Conservation (phyloP, 2,113 vertebrate genomes). For the Alces alces region DNA sequence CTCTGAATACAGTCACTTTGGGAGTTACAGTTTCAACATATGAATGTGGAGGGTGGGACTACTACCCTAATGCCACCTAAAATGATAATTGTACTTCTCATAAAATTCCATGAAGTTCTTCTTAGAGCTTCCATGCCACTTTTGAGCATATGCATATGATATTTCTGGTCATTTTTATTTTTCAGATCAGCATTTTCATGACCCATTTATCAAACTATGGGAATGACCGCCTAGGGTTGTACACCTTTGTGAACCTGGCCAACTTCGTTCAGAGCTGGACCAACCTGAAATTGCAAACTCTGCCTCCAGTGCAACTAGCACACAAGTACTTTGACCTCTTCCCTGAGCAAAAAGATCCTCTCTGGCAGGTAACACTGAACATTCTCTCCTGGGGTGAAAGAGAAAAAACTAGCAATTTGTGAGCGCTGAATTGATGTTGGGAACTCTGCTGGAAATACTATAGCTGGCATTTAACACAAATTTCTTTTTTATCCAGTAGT, state of each 20-base stretch:
- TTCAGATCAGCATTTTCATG: slow-evolving; percentile 99
- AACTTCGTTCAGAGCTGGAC: slow-evolving; percentile 94
- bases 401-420: not conserved
- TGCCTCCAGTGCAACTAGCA: slow-evolving; percentile 91
- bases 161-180: slow-evolving; percentile 36
- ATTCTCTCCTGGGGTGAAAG: not conserved
- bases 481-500: not conserved
- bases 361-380: slow-evolving; percentile 91
- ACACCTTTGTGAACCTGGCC: slow-evolving; percentile 94
- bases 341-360: slow-evolving; percentile 93
- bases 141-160: not conserved
- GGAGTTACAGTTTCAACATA: not conserved
- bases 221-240: slow-evolving; percentile 96
- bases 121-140: not conserved
- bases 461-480: not conserved
- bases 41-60: fast-evolving
- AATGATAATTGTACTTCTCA: not conserved
- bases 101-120: not conserved
- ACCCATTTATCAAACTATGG: slow-evolving; percentile 98
- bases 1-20: not conserved
- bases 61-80: not conserved
- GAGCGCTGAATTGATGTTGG: not conserved
- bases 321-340: slow-evolving; percentile 98
- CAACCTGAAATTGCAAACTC: slow-evolving; percentile 89
- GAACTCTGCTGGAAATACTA: not conserved